Evolutionary conservation across 2,113 vertebrate species (phyloP).

Genomic region (Mesoclemmys tuberculata): DNA sequence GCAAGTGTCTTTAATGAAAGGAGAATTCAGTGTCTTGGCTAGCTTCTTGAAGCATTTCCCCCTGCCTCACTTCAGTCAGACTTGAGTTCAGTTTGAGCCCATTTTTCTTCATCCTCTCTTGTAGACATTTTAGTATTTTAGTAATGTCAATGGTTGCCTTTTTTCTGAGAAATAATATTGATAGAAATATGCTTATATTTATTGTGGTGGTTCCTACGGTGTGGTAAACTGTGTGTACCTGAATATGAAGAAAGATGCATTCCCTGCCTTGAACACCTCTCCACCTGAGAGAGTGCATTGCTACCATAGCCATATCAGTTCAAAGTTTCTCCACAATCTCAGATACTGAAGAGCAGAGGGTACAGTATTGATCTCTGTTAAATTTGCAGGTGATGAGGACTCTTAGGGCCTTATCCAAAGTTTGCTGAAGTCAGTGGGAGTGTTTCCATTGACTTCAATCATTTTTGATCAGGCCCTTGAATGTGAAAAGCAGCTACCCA

Average conservation of each 20-base stretch:
- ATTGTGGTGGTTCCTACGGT: background rate
- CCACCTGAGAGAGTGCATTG: background rate
- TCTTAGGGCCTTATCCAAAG: background rate
- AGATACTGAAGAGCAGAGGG: background rate
- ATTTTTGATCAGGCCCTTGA: background rate
- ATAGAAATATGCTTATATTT: background rate
- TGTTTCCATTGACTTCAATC: background rate
- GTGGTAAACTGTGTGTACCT: background rate
- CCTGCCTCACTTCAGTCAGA: background rate
- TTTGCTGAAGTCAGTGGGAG: fast-evolving
- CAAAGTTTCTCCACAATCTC: background rate
- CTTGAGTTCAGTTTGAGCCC: background rate
- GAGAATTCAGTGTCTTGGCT: background rate
- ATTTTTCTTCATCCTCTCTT: background rate
- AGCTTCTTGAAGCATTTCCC: background rate
- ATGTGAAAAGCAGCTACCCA: background rate
- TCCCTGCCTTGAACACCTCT: background rate
- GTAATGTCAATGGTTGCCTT: background rate
- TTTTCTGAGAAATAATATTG: background rate
- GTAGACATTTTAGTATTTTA: background rate
- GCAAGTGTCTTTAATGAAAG: background rate
- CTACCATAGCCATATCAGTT: background rate
- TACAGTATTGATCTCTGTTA: background rate
- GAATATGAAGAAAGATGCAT: background rate
- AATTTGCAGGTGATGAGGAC: background rate